phyloP scores from a whole-genome alignment of 1,140 invertebrate species.

The Parapsyche elsis region DNA sequence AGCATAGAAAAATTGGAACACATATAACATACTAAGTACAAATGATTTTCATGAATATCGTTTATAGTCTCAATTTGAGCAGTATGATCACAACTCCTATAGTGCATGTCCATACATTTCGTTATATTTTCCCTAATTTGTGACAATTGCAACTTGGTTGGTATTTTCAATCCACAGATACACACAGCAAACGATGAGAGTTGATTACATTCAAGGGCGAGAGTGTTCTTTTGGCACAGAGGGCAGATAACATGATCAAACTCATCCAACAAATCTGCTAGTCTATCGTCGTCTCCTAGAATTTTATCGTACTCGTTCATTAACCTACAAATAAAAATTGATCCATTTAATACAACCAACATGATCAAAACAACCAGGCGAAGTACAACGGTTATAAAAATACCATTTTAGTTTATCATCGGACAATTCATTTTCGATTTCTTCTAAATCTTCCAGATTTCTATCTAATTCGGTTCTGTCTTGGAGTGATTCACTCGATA shows the following conservation, averaged over 20 bases:
- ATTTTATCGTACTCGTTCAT: slow-evolving; percentile 51
- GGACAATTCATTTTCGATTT: slow-evolving; percentile 39
- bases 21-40: slow-evolving; percentile 50
- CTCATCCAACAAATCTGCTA: slow-evolving; percentile 48
- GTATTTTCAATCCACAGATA: slow-evolving; percentile 43
- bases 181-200: slow-evolving; percentile 31
- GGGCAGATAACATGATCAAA: slow-evolving; percentile 53
- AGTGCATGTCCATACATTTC: slow-evolving; percentile 45
- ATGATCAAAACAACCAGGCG: neutral
- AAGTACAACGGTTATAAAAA: neutral
- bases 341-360: neutral
- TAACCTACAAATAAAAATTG: slow-evolving; percentile 40
- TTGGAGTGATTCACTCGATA: neutral
- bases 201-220: neutral
- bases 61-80: slow-evolving; percentile 46
- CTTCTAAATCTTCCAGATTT: slow-evolving; percentile 18
- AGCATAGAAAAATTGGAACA: slow-evolving; percentile 46
- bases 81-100: slow-evolving; percentile 37
- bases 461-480: slow-evolving; percentile 13
- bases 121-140: slow-evolving; percentile 52
- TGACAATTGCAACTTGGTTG: slow-evolving; percentile 18
- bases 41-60: slow-evolving; percentile 46
- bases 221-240: slow-evolving; percentile 47
- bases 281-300: slow-evolving; percentile 48
- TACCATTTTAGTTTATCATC: slow-evolving; percentile 51